Base-by-base conservation (phyloP, 1,140 invertebrate species). In the Atta colombica region DNA sequence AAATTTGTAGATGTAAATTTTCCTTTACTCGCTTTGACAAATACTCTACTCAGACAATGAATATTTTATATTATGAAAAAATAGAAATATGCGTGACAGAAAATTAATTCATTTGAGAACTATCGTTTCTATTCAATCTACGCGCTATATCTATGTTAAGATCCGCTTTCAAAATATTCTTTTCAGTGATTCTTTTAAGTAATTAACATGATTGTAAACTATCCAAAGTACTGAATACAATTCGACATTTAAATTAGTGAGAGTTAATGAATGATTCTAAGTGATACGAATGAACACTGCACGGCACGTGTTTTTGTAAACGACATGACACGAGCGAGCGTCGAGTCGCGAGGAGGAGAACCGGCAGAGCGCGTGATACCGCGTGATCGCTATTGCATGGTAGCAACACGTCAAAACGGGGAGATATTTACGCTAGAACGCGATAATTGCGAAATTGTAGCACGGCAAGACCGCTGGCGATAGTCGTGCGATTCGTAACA, bases 381-480 rank as follows among this genome's bases (percentile, higher is more conserved):
- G 55, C 60, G 55, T 85, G 69, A 81, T 80, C 65, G 51, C 77
- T 81, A 81, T 81, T 65, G 77, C 81, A 39, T 35, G 71, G 71
- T 84, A 69, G 31, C 55, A 45, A 45, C 69, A 84, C 69, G 55
- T 84, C 80, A 71, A 84, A 84, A 84, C 68, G 28, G 71, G 71
- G 25, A 75, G 55, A 31, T 84, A 84, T 75, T 75, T 84, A 75
- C 39, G 69, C 58, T 84, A 75, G 80, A 63, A 75, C 25, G 84
- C 61, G 74, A 63, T 78, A 85, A 85, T 85, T 61, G 72, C 61
- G 28, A 77, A 85, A 85, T 77, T 77, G 84, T 78, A 39, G 21
- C 71, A 28, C 18, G 58, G n/a, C 28, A 55, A 78, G 60, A 78
- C 60, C 58, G 71, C 84, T 21, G 61, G 74, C 72, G 35, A 77